Evolutionary conservation across 2,797 vertebrate genomes (phyloP), one percentile per base, ranked within the genome.

Genomic region (Agapornis canus): DNA sequence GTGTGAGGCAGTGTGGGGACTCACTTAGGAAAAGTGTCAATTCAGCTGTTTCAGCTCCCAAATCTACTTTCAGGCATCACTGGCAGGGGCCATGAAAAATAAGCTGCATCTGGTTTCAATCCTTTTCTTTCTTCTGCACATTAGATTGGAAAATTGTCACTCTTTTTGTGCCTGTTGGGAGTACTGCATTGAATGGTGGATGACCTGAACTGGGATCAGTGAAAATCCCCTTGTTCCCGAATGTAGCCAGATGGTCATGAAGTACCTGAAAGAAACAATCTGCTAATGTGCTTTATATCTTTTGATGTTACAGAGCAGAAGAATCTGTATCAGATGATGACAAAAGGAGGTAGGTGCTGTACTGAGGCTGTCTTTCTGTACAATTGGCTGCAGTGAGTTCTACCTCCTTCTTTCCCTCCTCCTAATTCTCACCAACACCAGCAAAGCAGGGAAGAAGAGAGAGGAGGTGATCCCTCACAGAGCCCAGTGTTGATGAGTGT

Each of bases 271-370:
- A 84, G 27, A 82, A 75, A 57, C 49, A 94, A 43, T 71, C 26
- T 72, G 42, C 82, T 86, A 54, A 93, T 49, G 40, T 95, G 79
- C 75, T 95, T 96, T 94, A 92, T 96, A 69, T 98, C 98, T 96
- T 96, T 92, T 78, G 59, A 22, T 90, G 60, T 97, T 96, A 64
- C 90, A 99, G 99, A 98, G 97, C 98, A 98, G 99, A 99, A 97
- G 99, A 99, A 86, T 98, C 98, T 0, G 93, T 97, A 39, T 98
- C 98, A 89, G 99, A 99, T 86, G 99, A 99, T 94, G 99, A 99
- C 97, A 99, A 99, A 98, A 98, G 98, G 97, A 98, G 98, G 99
- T 99, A 93, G 87, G 96, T 98, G 42, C 71, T 90, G 14, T 40
- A 3, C 43, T 1, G 7, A 27, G 43, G 22, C 68, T 75, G 43